A percentile compares a stretch with the other conserved stretches of the same genome.
phyloP scores from a whole-genome alignment of 2,113 vertebrate genomes.

The Peromyscus polionotus region DNA sequence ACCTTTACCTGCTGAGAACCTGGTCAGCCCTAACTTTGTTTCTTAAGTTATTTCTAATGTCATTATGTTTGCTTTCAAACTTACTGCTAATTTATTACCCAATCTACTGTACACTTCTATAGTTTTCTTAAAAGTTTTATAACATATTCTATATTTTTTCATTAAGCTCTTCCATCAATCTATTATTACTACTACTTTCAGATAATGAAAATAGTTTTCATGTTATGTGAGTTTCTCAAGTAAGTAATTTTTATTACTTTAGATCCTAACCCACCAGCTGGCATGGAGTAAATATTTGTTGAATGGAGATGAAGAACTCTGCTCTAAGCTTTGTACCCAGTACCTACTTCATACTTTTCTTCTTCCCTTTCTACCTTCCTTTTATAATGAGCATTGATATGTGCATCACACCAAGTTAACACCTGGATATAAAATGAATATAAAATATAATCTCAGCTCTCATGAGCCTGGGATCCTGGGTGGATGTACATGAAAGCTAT shows the following conservation, averaged over 20 bases:
- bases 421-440: neutral
- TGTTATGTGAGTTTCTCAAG: neutral
- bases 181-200: neutral
- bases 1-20: neutral
- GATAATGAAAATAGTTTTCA: slow-evolving; percentile 9
- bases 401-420: neutral
- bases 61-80: slow-evolving; percentile 11
- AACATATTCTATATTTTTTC: neutral
- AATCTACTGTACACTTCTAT: neutral
- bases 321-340: neutral
- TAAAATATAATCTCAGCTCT: neutral
- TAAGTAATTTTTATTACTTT: neutral
- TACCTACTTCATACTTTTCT: neutral
- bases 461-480: neutral
- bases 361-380: neutral
- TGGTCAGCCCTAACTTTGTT: neutral
- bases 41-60: slow-evolving; percentile 4
- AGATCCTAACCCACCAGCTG: neutral
- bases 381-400: neutral
- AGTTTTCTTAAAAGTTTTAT: neutral
- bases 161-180: neutral
- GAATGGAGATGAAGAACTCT: neutral
- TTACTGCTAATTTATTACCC: neutral
- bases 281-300: neutral
- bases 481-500: neutral